Evolutionary conservation across 2,888 invertebrate genomes (phyloP).

Genomic region (Blastobasis adustella): DNA sequence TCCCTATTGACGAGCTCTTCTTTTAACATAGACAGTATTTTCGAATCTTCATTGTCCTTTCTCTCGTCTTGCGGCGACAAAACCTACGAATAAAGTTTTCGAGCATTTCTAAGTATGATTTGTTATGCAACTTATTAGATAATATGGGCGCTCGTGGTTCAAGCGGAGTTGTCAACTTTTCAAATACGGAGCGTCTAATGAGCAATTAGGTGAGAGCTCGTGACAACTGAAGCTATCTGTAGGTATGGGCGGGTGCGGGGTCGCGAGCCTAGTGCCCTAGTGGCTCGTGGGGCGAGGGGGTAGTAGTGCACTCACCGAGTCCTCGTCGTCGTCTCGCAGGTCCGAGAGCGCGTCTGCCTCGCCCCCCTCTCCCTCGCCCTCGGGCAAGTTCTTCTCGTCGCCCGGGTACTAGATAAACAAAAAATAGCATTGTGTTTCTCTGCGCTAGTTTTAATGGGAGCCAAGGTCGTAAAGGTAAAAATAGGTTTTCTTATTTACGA

Average conservation of each 20-base stretch:
- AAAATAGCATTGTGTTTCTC: neutral
- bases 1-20: constrained; percentile 91
- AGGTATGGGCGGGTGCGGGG: constrained; percentile 34
- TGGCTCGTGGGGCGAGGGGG: constrained; percentile 14
- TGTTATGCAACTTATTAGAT: constrained; percentile 44
- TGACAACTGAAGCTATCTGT: constrained; percentile 5
- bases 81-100: constrained; percentile 62
- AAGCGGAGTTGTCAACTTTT: constrained; percentile 11
- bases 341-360: constrained; percentile 61
- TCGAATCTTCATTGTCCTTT: constrained; percentile 82
- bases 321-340: constrained; percentile 75
- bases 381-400: constrained; percentile 46
- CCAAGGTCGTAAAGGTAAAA: neutral
- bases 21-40: constrained; percentile 81
- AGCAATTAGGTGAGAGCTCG: constrained; percentile 26
- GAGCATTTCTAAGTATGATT: constrained; percentile 56
- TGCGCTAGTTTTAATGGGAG: neutral
- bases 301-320: constrained; percentile 79
- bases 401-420: constrained; percentile 40
- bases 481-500: no score
- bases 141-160: constrained; percentile 30
- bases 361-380: constrained; percentile 46
- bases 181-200: constrained; percentile 9
- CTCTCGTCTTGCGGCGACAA: constrained; percentile 63
- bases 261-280: constrained; percentile 49